Evolutionary conservation across 2,888 invertebrate genomes (phyloP).

Genomic region (Hirtodrosophila confusa): DNA sequence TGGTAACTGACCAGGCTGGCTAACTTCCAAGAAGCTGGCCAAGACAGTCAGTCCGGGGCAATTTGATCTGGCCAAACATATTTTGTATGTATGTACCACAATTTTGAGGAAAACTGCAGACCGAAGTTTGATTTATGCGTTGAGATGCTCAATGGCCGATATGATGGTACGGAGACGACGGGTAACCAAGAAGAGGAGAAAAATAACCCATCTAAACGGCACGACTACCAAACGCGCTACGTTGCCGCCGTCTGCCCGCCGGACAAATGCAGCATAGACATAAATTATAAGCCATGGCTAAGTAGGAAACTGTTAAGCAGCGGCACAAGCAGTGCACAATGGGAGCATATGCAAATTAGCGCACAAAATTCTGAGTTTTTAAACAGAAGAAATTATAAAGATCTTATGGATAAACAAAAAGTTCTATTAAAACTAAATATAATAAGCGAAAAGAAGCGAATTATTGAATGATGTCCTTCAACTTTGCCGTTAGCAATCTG

Average conservation of each 20-base stretch:
- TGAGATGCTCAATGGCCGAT: slow-evolving; percentile 72
- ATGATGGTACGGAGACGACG: slow-evolving; percentile 29
- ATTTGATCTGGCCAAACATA: slow-evolving; percentile 62
- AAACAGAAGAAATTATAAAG: background rate
- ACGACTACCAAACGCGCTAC: slow-evolving; percentile 68
- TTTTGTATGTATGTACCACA: slow-evolving; percentile 11
- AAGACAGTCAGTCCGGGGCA: slow-evolving; percentile 32
- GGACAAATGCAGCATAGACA: slow-evolving; percentile 60
- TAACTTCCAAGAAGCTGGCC: slow-evolving; percentile 67
- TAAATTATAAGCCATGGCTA: slow-evolving; percentile 76
- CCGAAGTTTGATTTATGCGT: slow-evolving; percentile 79
- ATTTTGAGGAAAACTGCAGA: slow-evolving; percentile 61
- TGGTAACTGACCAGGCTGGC: slow-evolving; percentile 10
- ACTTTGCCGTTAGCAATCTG: too few relatives aligned
- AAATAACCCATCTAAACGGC: slow-evolving; percentile 60
- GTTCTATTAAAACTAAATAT: too few relatives aligned
- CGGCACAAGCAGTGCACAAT: slow-evolving; percentile 39
- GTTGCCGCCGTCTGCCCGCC: slow-evolving; percentile 36
- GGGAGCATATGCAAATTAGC: slow-evolving; percentile 36
- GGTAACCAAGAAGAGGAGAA: slow-evolving; percentile 24
- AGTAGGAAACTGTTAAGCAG: slow-evolving; percentile 68
- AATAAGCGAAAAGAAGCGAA: too few relatives aligned
- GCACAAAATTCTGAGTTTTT: background rate
- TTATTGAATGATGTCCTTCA: too few relatives aligned
- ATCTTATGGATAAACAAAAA: too few relatives aligned